Percentiles rank a stretch among this genome's conserved stretches.
Conservation (phyloP, 2,113 vertebrate genomes). For the Pampusana beccarii region DNA sequence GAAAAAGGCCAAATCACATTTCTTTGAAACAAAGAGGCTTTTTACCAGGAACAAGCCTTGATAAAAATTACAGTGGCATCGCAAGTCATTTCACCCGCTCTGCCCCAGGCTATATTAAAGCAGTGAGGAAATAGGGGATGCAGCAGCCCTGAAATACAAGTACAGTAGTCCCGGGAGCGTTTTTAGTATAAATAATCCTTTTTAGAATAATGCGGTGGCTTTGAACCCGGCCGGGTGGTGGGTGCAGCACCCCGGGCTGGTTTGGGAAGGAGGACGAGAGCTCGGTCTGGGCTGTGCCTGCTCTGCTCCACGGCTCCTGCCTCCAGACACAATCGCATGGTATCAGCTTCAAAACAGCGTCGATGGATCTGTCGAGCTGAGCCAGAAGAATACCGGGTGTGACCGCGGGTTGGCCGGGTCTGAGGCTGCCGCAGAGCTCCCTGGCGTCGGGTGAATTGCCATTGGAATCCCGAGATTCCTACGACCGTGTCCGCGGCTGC, state of each 20-base stretch:
- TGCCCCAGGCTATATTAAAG: constrained; percentile 72
- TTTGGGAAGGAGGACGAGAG: not conserved
- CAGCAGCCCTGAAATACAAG: constrained; percentile 69
- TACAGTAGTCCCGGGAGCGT: constrained; percentile 65
- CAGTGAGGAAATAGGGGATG: constrained; percentile 73
- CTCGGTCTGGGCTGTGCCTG: not conserved
- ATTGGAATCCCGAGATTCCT: not conserved
- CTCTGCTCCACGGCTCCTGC: not conserved
- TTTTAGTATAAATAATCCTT: constrained; percentile 74
- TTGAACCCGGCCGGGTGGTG: constrained; percentile 74
- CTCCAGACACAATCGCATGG: not conserved
- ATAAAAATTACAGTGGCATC: constrained; percentile 84
- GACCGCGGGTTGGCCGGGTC: not conserved
- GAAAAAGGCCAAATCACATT: constrained; percentile 83
- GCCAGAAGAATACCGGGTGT: not conserved
- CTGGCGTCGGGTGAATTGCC: not conserved
- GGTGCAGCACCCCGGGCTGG: constrained; percentile 23
- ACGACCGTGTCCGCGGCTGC: rapidly evolving
- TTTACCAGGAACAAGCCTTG: constrained; percentile 83
- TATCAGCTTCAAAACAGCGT: not conserved
- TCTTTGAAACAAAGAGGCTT: constrained; percentile 84
- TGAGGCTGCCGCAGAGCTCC: rapidly evolving
- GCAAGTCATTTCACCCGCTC: constrained; percentile 75
- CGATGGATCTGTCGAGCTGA: not conserved
- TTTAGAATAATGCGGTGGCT: constrained; percentile 68